Base-by-base conservation (phyloP, 2,797 vertebrate species). In the Myotis findleyi region DNA sequence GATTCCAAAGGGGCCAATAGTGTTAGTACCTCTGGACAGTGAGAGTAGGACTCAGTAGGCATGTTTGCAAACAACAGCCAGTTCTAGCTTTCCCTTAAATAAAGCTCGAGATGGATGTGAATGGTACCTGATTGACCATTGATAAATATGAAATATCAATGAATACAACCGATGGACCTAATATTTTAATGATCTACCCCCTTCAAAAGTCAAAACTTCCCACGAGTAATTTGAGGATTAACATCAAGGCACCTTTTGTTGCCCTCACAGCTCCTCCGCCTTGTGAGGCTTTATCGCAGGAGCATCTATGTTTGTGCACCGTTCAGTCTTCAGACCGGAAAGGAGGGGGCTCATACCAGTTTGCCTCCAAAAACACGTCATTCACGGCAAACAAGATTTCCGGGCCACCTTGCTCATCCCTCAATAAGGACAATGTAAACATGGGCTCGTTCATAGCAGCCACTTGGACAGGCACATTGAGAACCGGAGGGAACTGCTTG, bases 31-130 rank as follows among this genome's bases (percentile, higher is more conserved):
- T 53, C 84, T 93, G 51, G 33, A 51, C 44, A 93, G 53, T 94
- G 89, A 82, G 11, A 83, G 2, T 51, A 62, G 75, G 47, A 71
- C 89, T 94, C 62, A 59, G 27, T 23, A 96, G 89, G 21, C 69
- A 72, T 83, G 79, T 81, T 96, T 3, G 85, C 7, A 87, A 84
- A 73, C 27, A 55, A 90, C 62, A 92, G 25, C 36, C 44, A 87
- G 90, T 90, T 97, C 41, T 80, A 96, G 93, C 36, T 89, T 85
- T 96, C 21, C 23, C 87, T 81, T 10, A 81, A 82, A 87, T 73
- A 72, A 76, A 95, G 1, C 23, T 51, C 33, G 84, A 71, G 6
- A 64, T 93, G 91, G 80, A 92, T 90, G 93, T 93, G 38, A 95
- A 87, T 84, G 82, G 94, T 92, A 53, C 8, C 51, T 85, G 3